Base-by-base conservation (phyloP, 2,113 vertebrate genomes). In the Sakesphorus luctuosus region DNA sequence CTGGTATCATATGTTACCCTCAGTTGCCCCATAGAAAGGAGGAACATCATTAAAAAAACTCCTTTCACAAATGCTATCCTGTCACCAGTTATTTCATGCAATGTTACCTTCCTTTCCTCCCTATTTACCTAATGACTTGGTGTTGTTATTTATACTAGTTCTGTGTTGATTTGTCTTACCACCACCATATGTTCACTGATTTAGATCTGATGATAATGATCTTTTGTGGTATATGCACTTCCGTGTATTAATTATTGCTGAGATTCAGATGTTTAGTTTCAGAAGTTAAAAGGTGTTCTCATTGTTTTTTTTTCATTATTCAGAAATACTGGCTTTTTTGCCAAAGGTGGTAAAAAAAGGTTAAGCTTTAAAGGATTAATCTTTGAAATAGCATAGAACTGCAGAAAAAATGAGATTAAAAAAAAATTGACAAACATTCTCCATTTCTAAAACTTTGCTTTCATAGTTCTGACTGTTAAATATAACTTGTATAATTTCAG, bases 51-150 rank as follows among this genome's bases (percentile, higher is more conserved):
- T 93, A 96, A 95, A 71, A 21, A 38, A 93, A 68, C 18, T 46
- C 58, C 38, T 28, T 68, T 86, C 67, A 53, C 68, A 94, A 95
- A 94, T 88, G 79, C 35, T 90, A 10, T 88, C 28, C 85, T 96
- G 92, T 93, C 79, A 77, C 28, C 85, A 92, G 49, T 81, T 91
- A 90, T 97, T 97, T 96, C 56, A 90, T 95, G 90, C 82, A 88
- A 68, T 78, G 85, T 81, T 92, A 86, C 77, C 47, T 95, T 94
- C 43, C 65, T 85, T 94, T 92, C 76, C 52, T 96, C 47, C 16
- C 33, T 94, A 61, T 92, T 80, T 94, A 78, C 83, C 61, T 96
- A 96, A 96, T 90, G 85, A 90, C 75, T 94, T 71, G 24, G 47
- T 94, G 49, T 23, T 88, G 50, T 95, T 97, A 90, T 90, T 97